Base-by-base conservation (phyloP, 2,888 invertebrate genomes). In the Sclerodermus sp. region DNA sequence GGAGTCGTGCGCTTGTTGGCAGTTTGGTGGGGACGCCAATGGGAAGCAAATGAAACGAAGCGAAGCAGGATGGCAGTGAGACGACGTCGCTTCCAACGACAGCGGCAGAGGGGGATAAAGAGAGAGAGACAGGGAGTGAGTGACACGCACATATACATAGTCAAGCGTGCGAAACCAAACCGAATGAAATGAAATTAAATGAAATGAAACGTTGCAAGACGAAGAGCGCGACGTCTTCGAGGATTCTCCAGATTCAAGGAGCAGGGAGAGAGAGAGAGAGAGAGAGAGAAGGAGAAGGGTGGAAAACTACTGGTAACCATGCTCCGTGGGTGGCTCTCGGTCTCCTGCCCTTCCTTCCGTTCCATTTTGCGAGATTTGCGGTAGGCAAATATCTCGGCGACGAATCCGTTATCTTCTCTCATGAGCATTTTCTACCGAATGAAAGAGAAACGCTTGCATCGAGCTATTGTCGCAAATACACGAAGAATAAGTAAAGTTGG, bases 251-350 rank as follows among this genome's bases (percentile, higher is more conserved):
- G n/a, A n/a, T n/a, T n/a, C n/a, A n/a, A n/a, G n/a, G n/a, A n/a
- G n/a, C n/a, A n/a, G n/a, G n/a, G n/a, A n/a, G n/a, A 6, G 18
- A 4, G 30, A 41, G 29, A n/a, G 18, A 17, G 40, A 15, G 32
- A 17, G 15, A 12, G 12, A 23, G 14, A 1, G 2, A 10, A 15
- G 18, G 17, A 10, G 36, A 13, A 36, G 14, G 12, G 17, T 31
- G 37, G 37, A 40, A 43, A 49, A 31, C 3, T 31, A 31, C 18
- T 41, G 32, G 39, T 10, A 30, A 31, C 9, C 12, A 9, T 29
- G 42, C 62, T 52, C 47, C 58, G 56, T 62, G 62, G 62, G 62
- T 62, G 62, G 62, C 52, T 41, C 49, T 16, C 47, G 40, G 1
- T n/a, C 30, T 17, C 16, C 16, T 15, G 29, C 30, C 30, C 17